These are phyloP conservation scores for Drosophila ustulata DNA, from an alignment of 2,888 invertebrate species.

Conservation along the genomic window DNA sequence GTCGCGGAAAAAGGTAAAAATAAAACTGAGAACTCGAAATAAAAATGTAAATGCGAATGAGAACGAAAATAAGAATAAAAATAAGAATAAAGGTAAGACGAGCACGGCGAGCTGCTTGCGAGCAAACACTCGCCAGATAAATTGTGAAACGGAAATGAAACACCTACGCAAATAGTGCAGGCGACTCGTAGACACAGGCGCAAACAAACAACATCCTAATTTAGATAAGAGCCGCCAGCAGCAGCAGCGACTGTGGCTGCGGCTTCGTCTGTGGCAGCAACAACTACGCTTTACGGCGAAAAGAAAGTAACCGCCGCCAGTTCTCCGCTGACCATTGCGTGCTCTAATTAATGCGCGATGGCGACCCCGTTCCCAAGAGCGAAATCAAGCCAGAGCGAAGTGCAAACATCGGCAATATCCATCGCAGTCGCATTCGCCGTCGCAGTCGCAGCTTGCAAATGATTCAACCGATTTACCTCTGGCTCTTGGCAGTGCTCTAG, in stretches of 20 bases:
- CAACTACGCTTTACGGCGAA: slow-evolving; percentile 57
- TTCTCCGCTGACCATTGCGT: slow-evolving; percentile 55
- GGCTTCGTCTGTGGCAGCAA: slow-evolving; percentile 21
- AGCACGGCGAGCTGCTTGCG: slow-evolving; percentile 42
- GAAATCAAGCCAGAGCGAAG: slow-evolving; percentile 49
- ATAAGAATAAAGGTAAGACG: slow-evolving; percentile 52
- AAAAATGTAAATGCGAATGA: slow-evolving; percentile 4
- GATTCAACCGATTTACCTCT: slow-evolving; percentile 43
- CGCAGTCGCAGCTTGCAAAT: slow-evolving; percentile 40
- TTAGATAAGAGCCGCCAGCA: slow-evolving; percentile 75
- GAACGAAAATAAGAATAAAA: slow-evolving; percentile 7
- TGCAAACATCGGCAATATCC: slow-evolving; percentile 49
- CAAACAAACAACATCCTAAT: slow-evolving; percentile 81
- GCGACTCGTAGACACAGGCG: slow-evolving; percentile 77
- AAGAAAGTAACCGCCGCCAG: slow-evolving; percentile 64
- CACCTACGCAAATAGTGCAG: slow-evolving; percentile 82
- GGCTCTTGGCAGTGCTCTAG: slow-evolving; percentile 59
- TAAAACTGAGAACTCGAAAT: slow-evolving; percentile 7
- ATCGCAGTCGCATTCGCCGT: neutral
- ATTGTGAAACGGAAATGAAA: slow-evolving; percentile 83
- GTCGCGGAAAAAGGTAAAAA: slow-evolving; percentile 22
- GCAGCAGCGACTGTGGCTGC: slow-evolving; percentile 3
- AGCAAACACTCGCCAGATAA: slow-evolving; percentile 73
- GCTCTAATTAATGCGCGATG: slow-evolving; percentile 75
- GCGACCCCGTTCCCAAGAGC: slow-evolving; percentile 56